phyloP scores from a whole-genome alignment of 2,113 vertebrate species.

The Zosterops lateralis region DNA sequence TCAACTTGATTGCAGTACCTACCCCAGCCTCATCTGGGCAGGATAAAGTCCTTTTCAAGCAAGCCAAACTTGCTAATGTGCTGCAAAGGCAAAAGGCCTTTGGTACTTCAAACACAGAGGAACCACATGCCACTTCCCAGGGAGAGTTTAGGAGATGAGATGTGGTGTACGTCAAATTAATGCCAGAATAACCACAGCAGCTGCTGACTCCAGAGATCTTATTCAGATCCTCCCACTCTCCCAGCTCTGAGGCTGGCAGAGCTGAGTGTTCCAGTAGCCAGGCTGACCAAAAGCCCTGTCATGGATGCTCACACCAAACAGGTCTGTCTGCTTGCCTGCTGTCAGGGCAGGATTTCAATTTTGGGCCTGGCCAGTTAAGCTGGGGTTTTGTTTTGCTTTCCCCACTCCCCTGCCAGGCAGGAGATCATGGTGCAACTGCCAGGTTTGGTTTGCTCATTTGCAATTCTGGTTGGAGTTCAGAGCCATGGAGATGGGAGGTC shows the following conservation, averaged over 20 bases:
- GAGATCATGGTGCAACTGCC: not conserved
- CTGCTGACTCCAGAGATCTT: not conserved
- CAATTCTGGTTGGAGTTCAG: not conserved
- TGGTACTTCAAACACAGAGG: not conserved
- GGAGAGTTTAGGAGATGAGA: constrained; percentile 26
- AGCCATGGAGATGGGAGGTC: not conserved
- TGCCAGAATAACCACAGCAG: constrained; percentile 22
- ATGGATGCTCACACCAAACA: not conserved
- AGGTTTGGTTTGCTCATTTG: not conserved
- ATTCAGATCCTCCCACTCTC: constrained; percentile 7
- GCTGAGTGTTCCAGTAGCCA: not conserved
- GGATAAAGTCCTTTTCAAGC: constrained; percentile 10
- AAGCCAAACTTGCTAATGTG: not conserved
- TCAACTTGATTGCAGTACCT: not conserved
- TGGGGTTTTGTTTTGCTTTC: not conserved
- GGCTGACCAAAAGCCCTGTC: not conserved
- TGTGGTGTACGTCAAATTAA: not conserved
- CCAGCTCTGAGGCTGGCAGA: not conserved
- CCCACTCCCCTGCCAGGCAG: not conserved
- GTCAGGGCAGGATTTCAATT: not conserved
- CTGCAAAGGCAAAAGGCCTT: constrained; percentile 9
- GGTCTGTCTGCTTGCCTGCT: constrained; percentile 18
- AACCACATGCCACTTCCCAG: constrained; percentile 48
- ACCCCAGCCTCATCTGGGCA: not conserved
- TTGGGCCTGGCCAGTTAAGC: not conserved